These are phyloP conservation scores for Plestiodon gilberti DNA, from an alignment of 2,113 vertebrate genomes.

Conservation along the genomic window DNA sequence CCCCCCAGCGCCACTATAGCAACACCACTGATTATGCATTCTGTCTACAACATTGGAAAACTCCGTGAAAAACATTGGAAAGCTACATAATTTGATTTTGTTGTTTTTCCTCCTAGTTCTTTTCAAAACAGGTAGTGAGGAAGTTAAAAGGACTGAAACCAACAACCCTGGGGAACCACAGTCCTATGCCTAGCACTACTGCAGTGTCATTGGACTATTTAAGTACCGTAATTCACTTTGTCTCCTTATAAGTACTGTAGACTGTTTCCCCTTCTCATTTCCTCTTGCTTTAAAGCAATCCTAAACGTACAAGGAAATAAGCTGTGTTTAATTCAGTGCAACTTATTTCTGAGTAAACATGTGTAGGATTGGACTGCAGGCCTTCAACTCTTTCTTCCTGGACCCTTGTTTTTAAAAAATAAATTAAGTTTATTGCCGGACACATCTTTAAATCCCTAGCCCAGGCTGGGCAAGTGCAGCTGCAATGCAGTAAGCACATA, in stretches of 20 bases:
- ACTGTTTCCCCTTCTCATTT: rapidly evolving
- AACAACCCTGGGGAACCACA: not conserved
- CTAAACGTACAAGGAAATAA: not conserved
- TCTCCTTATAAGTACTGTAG: rapidly evolving
- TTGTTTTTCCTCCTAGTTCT: too few relatives aligned
- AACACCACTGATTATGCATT: too few relatives aligned
- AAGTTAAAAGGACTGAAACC: not conserved
- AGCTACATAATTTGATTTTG: too few relatives aligned
- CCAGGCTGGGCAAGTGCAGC: constrained; percentile 40
- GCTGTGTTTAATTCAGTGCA: not conserved
- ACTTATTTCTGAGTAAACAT: not conserved
- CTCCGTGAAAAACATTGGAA: too few relatives aligned
- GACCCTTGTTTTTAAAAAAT: constrained; percentile 23
- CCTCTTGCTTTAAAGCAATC: not conserved
- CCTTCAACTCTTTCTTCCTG: not conserved
- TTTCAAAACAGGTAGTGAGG: too few relatives aligned
- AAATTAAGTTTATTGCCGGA: constrained; percentile 34
- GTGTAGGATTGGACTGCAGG: not conserved
- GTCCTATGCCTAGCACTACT: not conserved
- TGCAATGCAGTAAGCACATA: constrained; percentile 67
- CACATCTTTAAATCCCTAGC: constrained; percentile 19
- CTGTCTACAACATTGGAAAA: too few relatives aligned
- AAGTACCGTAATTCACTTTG: not conserved
- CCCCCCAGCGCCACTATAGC: too few relatives aligned
- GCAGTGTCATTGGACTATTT: not conserved